Evolutionary conservation across 2,888 invertebrate genomes (phyloP), one percentile per base, ranked within the genome.

Genomic region (Anticlea derivata): DNA sequence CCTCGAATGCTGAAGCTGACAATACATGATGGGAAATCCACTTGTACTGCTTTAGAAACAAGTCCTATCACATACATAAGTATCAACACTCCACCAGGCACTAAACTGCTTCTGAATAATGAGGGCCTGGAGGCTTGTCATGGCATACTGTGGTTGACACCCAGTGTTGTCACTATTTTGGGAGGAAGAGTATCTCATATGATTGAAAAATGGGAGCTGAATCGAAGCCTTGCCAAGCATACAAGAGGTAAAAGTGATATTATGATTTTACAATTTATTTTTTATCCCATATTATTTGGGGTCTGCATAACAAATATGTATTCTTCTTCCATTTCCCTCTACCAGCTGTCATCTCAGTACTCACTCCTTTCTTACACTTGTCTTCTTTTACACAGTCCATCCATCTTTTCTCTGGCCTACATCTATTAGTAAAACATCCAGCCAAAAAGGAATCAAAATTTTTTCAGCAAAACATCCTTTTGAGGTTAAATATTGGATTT

Each of bases 161-260:
- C 95, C 7, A 89, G 86, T 55, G 93, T 94, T 50, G 92, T 96
- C 31, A 92, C 93, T 55, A 84, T 96, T 26, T 88, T 98, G 13
- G 97, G 98, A n/a, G 98, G 98, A 1, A 93, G 93, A 71, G 98
- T 98, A 0, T 88, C 93, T 4, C 93, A 93, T 59, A 91, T 98
- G 73, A 94, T 95, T 55, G 97, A 98, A 65, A 97, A 96, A 80
- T 98, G 98, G 98, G 95, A 96, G 75, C 77, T 96, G 37, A 94
- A 91, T 38, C 78, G 94, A 65, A 93, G 93, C 61, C 84, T 94
- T 65, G 92, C 92, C 2, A 93, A 93, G 70, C 94, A 93, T 70
- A 92, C 93, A 2, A 83, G 92, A 77, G 92, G 92, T 87, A 58
- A 76, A 74, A 78, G 11, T 8, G 2, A 20, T 7, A 7, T 10